Base-by-base conservation (phyloP, 2,888 invertebrate genomes). In the Phytoseiulus persimilis region DNA sequence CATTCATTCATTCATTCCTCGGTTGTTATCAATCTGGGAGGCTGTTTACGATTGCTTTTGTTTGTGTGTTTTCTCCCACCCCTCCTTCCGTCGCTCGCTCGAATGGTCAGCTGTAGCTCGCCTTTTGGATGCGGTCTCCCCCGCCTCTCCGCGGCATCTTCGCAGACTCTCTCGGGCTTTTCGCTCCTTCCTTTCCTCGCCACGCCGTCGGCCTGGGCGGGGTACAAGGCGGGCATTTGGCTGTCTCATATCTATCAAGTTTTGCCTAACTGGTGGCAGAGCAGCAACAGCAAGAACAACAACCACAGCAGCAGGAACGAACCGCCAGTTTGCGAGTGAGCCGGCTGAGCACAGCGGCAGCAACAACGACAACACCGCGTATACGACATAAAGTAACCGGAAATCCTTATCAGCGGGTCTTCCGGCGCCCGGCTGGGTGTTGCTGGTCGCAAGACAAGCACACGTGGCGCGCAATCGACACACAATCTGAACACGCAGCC, bases 261-360 rank as follows among this genome's bases (percentile, higher is more conserved):
- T 65, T 65, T 65, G 65, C 65, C 65, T 65, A 65, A 65, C 65
- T 65, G 65, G 65, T 65, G 65, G 65, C 65, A 65, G 65, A 65
- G 28, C 65, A 65, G 39, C 39, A 39, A 39, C 39, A 39, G 39
- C 39, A 39, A 39, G 65, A 65, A 65, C 65, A 65, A 65, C 65
- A 18, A 65, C 65, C 11, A 65, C 65, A 28, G 28, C 65, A 65
- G 46, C 9, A 46, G 46, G 65, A 23, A 65, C 65, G 65, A 65
- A 65, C 65, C 14, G 65, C 65, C 65, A 14, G 65, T 65, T 65
- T 65, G 65, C 65, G 65, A 65, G 28, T 65, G 65, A 11, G 65
- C 65, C 28, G 65, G 65, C 65, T 23, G 65, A 65, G 65, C 65
- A 65, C 18, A 65, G 65, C 65, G 14, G 23, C 65, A 65, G 18